These are phyloP conservation scores for Peromyscus polionotus DNA, from an alignment of 2,113 vertebrate species.

Conservation along the genomic window DNA sequence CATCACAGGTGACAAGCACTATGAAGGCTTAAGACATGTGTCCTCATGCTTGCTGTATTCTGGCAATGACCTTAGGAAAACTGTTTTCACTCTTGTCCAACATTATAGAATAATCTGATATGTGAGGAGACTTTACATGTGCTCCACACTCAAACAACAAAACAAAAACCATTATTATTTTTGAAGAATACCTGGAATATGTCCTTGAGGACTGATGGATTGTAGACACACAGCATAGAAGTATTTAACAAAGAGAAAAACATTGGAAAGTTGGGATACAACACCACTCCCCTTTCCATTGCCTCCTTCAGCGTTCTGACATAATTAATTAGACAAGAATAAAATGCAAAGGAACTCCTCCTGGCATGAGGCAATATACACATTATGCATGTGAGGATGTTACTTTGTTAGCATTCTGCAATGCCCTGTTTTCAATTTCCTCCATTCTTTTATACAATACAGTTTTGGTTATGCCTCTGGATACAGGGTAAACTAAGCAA, in stretches of 20 bases:
- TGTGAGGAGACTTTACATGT: conserved; percentile 33
- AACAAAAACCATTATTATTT: conserved; percentile 57
- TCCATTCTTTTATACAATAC: conserved; percentile 86
- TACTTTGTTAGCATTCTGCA: conserved; percentile 82
- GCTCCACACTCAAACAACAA: not conserved
- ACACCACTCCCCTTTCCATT: conserved; percentile 59
- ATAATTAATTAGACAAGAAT: conserved; percentile 85
- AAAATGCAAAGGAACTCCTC: conserved; percentile 80
- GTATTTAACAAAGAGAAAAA: conserved; percentile 74
- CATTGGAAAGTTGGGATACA: conserved; percentile 71
- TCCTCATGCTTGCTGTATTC: not conserved
- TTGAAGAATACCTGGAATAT: conserved; percentile 63
- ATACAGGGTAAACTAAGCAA: conserved; percentile 83
- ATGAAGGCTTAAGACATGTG: not conserved
- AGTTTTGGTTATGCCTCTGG: conserved; percentile 86
- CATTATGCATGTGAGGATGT: conserved; percentile 62
- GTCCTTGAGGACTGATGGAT: conserved; percentile 60
- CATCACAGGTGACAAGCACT: conserved; percentile 4
- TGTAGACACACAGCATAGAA: conserved; percentile 64
- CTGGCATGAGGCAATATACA: conserved; percentile 78
- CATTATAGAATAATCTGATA: not conserved
- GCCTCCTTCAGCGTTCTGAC: conserved; percentile 85
- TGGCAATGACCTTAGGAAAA: conserved; percentile 25
- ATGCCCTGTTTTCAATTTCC: conserved; percentile 89
- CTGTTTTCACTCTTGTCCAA: not conserved